Evolutionary conservation across 2,888 invertebrate species (phyloP), one percentile per base, ranked within the genome.

Genomic region (Crocallis elinguaria): DNA sequence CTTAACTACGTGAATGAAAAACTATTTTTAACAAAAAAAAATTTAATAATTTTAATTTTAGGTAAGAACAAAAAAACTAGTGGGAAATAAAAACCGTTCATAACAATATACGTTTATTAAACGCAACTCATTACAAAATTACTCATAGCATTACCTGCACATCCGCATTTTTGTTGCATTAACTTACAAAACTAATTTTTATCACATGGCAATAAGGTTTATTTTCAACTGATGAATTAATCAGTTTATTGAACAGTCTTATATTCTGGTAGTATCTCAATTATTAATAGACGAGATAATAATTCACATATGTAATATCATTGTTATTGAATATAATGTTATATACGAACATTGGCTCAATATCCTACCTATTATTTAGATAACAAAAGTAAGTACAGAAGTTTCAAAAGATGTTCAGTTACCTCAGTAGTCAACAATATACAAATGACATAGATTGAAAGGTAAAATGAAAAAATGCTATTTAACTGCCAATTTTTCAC

Each of bases 151-250:
- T 36, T 39, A 29, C 25, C 29, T 49, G n/a, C 35, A 45, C 41
- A 57, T 62, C 62, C 62, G 59, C 59, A 52, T 59, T 51, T 56
- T 43, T 16, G 46, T 49, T 52, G 38, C 49, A 19, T 12, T n/a
- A 19, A 3, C 5, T 32, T 36, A 44, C 30, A 17, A 38, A 32
- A 33, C 27, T 30, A 42, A 21, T 11, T 38, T 35, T 9, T 37
- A 50, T 43, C 43, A 38, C 49, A 23, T 37, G 16, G 17, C n/a
- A 14, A 11, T 17, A 57, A 52, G 39, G 52, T 44, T 48, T 41
- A 50, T 19, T 42, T 25, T 55, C 27, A 25, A 38, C 17, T 11
- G 17, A 0, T 27, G 7, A 29, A 11, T 29, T 25, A 11, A 23
- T 21, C 35, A 9, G 37, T 11, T n/a, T 38, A 9, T 25, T 38